phyloP scores from a whole-genome alignment of 1,140 invertebrate genomes.

The Drosophila bocqueti region DNA sequence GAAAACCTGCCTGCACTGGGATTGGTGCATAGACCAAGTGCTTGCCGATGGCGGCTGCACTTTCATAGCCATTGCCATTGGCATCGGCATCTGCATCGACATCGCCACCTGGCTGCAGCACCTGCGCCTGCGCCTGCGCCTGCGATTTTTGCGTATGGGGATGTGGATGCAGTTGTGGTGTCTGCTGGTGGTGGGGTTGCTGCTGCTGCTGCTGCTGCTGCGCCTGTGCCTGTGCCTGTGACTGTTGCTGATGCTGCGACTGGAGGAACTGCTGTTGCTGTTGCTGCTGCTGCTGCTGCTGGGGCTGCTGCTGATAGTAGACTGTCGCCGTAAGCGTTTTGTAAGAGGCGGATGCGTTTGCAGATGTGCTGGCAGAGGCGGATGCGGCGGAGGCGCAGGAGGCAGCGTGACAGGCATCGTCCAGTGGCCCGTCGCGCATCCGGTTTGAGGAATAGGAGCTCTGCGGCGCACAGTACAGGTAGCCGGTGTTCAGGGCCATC shows the following conservation, averaged over 20 bases:
- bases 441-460: slow-evolving; percentile 77
- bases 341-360: slow-evolving; percentile 16
- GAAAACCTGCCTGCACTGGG: slow-evolving; percentile 73
- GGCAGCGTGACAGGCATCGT: slow-evolving; percentile 19
- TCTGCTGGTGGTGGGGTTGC: slow-evolving; percentile 23
- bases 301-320: slow-evolving; percentile 70
- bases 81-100: slow-evolving; percentile 10
- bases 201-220: slow-evolving; percentile 33
- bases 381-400: slow-evolving; percentile 10
- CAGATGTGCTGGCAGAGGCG: slow-evolving; percentile 4
- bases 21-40: slow-evolving; percentile 57
- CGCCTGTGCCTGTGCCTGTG: slow-evolving; percentile 13
- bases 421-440: slow-evolving; percentile 51
- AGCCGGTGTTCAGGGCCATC: slow-evolving; percentile 31
- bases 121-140: background rate
- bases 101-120: slow-evolving; percentile 13
- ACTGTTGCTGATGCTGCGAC: slow-evolving; percentile 28
- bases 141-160: slow-evolving; percentile 12
- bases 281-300: slow-evolving; percentile 21
- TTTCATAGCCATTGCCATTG: slow-evolving; percentile 41
- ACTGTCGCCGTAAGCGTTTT: slow-evolving; percentile 72
- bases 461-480: slow-evolving; percentile 70
- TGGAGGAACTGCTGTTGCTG: slow-evolving; percentile 38
- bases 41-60: slow-evolving; percentile 47
- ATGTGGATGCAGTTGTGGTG: slow-evolving; percentile 16